A percentile compares a stretch with the other conserved stretches of the same genome.
Evolutionary conservation across 2,113 vertebrate genomes (phyloP).

Genomic region (Anolis sagrei): DNA sequence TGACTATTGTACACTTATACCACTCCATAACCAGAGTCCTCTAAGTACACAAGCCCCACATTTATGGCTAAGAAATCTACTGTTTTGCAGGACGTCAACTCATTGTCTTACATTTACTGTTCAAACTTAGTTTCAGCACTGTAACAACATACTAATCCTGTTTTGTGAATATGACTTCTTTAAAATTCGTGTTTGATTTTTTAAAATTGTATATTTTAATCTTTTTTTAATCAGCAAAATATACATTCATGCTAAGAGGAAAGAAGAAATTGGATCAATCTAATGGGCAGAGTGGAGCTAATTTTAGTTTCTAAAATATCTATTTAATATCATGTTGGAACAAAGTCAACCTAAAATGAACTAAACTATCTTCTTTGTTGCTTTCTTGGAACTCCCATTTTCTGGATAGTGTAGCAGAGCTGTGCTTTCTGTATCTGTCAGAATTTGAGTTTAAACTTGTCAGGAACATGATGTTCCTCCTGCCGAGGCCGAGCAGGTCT

Average conservation of each 20-base stretch:
- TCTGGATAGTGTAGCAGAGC: slow-evolving; percentile 6
- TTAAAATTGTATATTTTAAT: background rate
- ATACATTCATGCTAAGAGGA: too few species aligned
- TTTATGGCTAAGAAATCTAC: too few species aligned
- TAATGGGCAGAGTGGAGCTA: background rate
- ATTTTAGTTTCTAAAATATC: background rate
- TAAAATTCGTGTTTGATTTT: background rate
- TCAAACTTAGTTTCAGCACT: background rate
- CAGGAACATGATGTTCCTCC: slow-evolving; percentile 50
- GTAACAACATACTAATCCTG: background rate
- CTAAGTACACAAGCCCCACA: background rate
- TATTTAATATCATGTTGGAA: background rate
- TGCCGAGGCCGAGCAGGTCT: rapidly evolving
- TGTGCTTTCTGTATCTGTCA: slow-evolving; percentile 41
- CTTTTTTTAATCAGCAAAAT: background rate
- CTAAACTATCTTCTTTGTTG: background rate
- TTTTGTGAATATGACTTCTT: background rate
- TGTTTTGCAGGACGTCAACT: too few species aligned
- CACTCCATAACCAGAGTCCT: background rate
- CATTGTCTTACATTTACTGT: too few species aligned
- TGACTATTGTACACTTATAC: background rate
- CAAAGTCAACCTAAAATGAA: background rate
- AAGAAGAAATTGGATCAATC: background rate
- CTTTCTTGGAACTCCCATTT: background rate
- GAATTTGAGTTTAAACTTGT: slow-evolving; percentile 53